A percentile compares a stretch with the other conserved stretches of the same genome.
Evolutionary conservation across 2,797 vertebrate genomes (phyloP).

Genomic region (Apodemus agrarius): DNA sequence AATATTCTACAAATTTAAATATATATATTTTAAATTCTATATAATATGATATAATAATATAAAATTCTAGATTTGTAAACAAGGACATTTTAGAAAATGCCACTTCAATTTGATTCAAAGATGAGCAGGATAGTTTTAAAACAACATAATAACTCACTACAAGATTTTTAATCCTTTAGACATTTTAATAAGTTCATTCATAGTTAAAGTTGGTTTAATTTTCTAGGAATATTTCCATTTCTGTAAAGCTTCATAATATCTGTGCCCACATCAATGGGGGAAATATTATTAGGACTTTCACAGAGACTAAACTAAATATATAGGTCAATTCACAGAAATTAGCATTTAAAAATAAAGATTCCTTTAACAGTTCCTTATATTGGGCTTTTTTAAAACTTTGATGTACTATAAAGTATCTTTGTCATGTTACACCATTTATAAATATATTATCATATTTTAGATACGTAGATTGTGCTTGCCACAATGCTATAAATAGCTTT

Average conservation of each 20-base stretch:
- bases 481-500: background rate
- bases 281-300: background rate
- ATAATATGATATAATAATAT: background rate
- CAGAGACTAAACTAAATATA: background rate
- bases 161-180: background rate
- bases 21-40: background rate
- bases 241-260: background rate
- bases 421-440: background rate
- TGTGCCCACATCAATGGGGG: background rate
- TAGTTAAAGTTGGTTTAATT: background rate
- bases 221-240: background rate
- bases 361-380: background rate
- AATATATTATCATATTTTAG: background rate
- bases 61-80: conserved; percentile 22
- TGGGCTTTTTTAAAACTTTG: background rate
- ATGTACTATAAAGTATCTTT: background rate
- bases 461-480: background rate
- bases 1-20: conserved; percentile 20
- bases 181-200: background rate
- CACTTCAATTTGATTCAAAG: conserved; percentile 12
- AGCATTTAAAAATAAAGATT: background rate
- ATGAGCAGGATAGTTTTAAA: background rate
- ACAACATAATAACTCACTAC: background rate
- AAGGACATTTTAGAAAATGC: conserved; percentile 8
- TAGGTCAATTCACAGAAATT: background rate